These are phyloP conservation scores for Drosophila azteca DNA, from an alignment of 1,140 invertebrate species.

Conservation along the genomic window DNA sequence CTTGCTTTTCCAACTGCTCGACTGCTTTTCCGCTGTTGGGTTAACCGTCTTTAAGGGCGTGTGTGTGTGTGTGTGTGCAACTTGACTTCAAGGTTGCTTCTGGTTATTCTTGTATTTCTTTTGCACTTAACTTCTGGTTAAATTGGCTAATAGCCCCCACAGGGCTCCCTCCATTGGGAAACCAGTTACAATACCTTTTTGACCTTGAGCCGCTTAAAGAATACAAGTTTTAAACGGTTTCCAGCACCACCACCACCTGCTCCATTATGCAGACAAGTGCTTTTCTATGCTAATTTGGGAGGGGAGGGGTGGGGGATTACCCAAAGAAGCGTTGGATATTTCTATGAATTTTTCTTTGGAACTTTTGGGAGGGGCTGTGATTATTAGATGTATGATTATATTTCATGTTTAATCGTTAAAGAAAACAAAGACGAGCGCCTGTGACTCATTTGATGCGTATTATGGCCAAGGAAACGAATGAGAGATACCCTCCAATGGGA, in stretches of 20 bases:
- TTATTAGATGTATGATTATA: no score
- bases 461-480: no score
- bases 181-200: constrained; percentile 26
- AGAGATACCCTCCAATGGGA: no score
- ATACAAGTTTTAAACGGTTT: constrained; percentile 21
- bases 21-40: constrained; percentile 16
- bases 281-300: constrained; percentile 1
- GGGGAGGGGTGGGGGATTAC: background rate
- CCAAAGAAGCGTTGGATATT: no score
- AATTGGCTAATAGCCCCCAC: constrained; percentile 31
- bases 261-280: constrained; percentile 30
- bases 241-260: constrained; percentile 14
- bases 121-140: constrained; percentile 17
- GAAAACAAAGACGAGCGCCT: no score
- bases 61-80: background rate
- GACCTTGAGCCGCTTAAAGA: constrained; percentile 16
- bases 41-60: constrained; percentile 40
- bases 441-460: no score
- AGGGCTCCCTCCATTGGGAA: constrained; percentile 14
- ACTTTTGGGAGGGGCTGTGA: no score
- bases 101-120: constrained; percentile 39
- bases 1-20: constrained; percentile 28
- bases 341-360: no score
- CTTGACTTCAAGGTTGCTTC: constrained; percentile 40
- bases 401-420: no score